Percentiles rank a stretch among this genome's conserved stretches.
Conservation (phyloP, 2,888 invertebrate genomes). For the Drosophila parthenogenetica region DNA sequence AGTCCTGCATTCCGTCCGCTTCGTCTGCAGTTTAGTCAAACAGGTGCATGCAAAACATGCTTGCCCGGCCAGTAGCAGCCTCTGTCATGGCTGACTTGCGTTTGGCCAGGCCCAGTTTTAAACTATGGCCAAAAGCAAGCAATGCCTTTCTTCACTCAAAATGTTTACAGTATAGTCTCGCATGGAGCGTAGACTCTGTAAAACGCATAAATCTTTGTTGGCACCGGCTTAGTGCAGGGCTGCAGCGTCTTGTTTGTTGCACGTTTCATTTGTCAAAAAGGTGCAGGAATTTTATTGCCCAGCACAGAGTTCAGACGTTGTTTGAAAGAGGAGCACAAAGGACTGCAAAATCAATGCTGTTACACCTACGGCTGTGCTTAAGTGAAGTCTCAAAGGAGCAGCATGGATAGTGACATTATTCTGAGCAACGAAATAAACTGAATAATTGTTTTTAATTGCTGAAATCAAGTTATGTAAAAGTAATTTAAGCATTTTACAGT, state of each 20-base stretch:
- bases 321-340: background rate
- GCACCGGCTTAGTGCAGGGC: conserved; percentile 41
- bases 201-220: conserved; percentile 79
- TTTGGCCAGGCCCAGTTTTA: conserved; percentile 8
- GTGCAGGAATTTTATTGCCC: conserved; percentile 59
- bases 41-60: conserved; percentile 44
- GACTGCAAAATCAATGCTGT: background rate
- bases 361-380: background rate
- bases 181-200: conserved; percentile 67
- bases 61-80: conserved; percentile 24
- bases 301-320: conserved; percentile 1
- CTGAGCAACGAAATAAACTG: no score
- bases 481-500: background rate
- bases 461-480: no score
- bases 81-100: conserved; percentile 51
- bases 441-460: no score
- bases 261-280: conserved; percentile 76
- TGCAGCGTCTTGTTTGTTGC: conserved; percentile 65
- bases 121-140: conserved; percentile 10
- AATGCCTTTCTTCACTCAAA: conserved; percentile 59
- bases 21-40: background rate
- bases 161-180: conserved; percentile 75
- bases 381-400: background rate
- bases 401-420: background rate
- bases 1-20: background rate